Base-by-base conservation (phyloP, 2,888 invertebrate species). In the Lasioglossum leucozonium region DNA sequence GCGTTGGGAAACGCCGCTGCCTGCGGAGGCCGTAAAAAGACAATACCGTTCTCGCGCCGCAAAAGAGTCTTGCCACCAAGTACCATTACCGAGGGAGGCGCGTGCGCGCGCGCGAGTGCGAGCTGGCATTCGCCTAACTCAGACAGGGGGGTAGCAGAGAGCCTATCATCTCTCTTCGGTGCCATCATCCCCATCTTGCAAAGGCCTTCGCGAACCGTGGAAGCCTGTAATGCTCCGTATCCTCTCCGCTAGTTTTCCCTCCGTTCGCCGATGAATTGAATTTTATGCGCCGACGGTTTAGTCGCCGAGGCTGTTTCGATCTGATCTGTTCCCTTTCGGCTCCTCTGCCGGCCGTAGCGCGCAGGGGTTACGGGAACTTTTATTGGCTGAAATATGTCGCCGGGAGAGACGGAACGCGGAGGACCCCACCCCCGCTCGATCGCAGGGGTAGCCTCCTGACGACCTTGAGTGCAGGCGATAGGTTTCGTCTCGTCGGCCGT, bases 21-120 rank as follows among this genome's bases (percentile, higher is more conserved):
- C 93, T 93, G 93, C 87, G 91, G 89, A 92, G 91, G 88, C 92
- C 93, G 94, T 94, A 94, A 94, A 94, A 94, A 94, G 93, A 94
- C 94, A 94, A 94, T 94, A 92, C 92, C 92, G 90, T 92, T 91
- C 93, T 91, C 92, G 89, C 91, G 88, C 91, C 93, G 86, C 90
- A 87, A 89, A 90, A 88, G 90, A 87, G 87, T 90, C 89, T 88
- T 88, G 90, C 91, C 90, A 87, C 90, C 89, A 84, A 91, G 91
- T 91, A 87, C 88, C 86, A 90, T 90, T 89, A 86, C 86, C 81
- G 80, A 65, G 22, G 77, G 80, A 79, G 86, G 75, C 18, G 37
- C n/a, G 69, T n/a, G 40, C 71, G 26, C 26, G 78, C 37, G 77
- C 74, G 67, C 51, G 62, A n/a, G 37, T 34, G 18, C 51, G 34